phyloP scores from a whole-genome alignment of 1,140 invertebrate genomes.

The Nasonia giraulti region DNA sequence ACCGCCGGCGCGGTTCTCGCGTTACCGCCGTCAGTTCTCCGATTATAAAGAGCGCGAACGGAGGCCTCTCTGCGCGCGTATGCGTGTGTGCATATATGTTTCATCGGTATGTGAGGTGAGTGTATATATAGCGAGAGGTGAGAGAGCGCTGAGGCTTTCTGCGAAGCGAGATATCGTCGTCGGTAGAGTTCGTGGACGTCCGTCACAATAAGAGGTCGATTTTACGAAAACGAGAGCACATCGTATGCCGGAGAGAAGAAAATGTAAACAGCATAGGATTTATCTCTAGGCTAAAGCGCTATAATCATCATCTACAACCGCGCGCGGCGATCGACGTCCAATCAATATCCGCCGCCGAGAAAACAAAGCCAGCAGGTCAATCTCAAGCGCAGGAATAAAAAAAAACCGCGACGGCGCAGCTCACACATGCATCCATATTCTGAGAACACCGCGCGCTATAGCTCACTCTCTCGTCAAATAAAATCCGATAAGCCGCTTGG shows the following conservation, averaged over 20 bases:
- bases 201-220: no score
- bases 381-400: not conserved
- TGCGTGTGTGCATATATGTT: not conserved
- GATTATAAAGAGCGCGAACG: not conserved
- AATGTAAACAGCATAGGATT: not conserved
- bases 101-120: not conserved
- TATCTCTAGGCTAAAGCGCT: not conserved
- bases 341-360: not conserved
- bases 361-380: slow-evolving; percentile 3
- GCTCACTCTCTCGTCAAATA: slow-evolving; percentile 5
- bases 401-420: no score
- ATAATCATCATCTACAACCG: not conserved
- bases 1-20: not conserved
- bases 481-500: slow-evolving; percentile 21
- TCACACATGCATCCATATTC: not conserved
- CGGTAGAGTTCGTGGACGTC: not conserved
- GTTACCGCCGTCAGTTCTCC: slow-evolving; percentile 17
- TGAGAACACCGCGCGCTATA: not conserved
- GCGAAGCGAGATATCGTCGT: not conserved
- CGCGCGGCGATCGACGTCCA: not conserved
- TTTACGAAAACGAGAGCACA: not conserved
- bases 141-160: not conserved
- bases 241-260: not conserved
- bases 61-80: no score
- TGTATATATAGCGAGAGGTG: not conserved